A percentile compares a stretch with the other conserved stretches of the same genome.
phyloP scores from a whole-genome alignment of 2,113 vertebrate species.

The Trogon melanurus region DNA sequence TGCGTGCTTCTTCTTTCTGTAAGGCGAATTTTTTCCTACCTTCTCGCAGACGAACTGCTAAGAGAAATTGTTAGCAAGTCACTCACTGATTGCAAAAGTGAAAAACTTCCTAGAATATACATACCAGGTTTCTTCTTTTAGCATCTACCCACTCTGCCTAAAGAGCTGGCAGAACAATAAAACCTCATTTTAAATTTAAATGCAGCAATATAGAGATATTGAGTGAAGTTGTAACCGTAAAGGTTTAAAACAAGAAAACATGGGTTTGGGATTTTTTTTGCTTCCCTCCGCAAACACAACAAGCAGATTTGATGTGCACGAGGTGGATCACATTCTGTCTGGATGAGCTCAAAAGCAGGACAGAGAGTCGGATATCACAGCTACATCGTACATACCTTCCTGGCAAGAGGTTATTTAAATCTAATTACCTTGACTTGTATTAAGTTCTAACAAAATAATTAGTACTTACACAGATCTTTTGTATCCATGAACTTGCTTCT shows the following conservation, averaged over 20 bases:
- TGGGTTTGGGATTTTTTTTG: rapidly evolving
- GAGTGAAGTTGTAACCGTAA: neutral
- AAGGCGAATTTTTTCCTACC: neutral
- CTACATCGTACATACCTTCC: neutral
- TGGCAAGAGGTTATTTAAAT: neutral
- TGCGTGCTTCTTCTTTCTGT: neutral
- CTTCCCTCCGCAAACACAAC: neutral
- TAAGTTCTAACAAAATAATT: slow-evolving; percentile 17
- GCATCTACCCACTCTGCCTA: neutral
- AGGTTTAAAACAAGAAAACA: neutral
- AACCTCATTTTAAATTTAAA: neutral
- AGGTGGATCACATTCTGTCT: neutral
- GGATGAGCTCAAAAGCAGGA: neutral
- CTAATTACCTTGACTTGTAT: neutral
- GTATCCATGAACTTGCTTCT: neutral
- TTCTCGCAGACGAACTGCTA: neutral
- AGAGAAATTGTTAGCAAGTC: neutral
- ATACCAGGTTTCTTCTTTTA: neutral
- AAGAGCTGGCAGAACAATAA: neutral
- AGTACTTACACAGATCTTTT: neutral
- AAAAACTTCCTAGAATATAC: neutral
- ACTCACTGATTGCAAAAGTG: neutral
- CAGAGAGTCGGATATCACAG: neutral
- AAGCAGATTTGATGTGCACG: neutral
- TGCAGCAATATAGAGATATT: neutral